Base-by-base conservation (phyloP, 2,888 invertebrate species). In the Lysandra bellargus region DNA sequence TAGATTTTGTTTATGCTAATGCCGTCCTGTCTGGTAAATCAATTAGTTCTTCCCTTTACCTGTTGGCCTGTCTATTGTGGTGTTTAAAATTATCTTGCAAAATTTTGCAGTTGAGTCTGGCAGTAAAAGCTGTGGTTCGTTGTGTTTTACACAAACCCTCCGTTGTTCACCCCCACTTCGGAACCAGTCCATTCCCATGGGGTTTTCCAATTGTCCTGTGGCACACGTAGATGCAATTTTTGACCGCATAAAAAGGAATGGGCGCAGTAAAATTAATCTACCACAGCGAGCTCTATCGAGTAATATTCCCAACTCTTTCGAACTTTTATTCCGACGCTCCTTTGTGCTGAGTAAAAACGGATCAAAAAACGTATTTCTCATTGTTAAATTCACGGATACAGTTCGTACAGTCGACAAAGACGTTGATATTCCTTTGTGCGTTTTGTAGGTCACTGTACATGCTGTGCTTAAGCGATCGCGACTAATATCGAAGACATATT, bases 371-470 rank as follows among this genome's bases (percentile, higher is more conserved):
- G 74, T 74, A 74, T 74, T 74, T 44, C 23, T 74, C 44, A 74
- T 74, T 74, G 74, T 74, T 44, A 74, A 74, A 74, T 74, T 74
- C 44, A 74, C 74, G 74, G 44, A 74, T 74, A 23, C 44, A 74
- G 74, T 73, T 73, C 40, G 73, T 74, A 44, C 23, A 74, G 44
- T 74, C 12, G 4, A 40, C 40, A 44, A 44, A 74, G 44, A 74
- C 44, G 44, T 44, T 74, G 17, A 74, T 44, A 74, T 74, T 40
- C 44, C 44, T 74, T 74, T 74, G 44, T 44, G n/a, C n/a, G 40
- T 74, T 74, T 74, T 69, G 69, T 69, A 69, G 69, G 69, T 69
- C 33, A 69, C 69, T 37, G 69, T 69, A 37, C 30, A 9, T 69
- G 12, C 33, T 69, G 33, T 69, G 69, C 69, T 69, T 69, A 69